Percentiles rank a stretch among this genome's conserved stretches.
These are phyloP conservation scores for Sycophila sp. DNA, from an alignment of 1,140 invertebrate genomes.

Conservation along the genomic window DNA sequence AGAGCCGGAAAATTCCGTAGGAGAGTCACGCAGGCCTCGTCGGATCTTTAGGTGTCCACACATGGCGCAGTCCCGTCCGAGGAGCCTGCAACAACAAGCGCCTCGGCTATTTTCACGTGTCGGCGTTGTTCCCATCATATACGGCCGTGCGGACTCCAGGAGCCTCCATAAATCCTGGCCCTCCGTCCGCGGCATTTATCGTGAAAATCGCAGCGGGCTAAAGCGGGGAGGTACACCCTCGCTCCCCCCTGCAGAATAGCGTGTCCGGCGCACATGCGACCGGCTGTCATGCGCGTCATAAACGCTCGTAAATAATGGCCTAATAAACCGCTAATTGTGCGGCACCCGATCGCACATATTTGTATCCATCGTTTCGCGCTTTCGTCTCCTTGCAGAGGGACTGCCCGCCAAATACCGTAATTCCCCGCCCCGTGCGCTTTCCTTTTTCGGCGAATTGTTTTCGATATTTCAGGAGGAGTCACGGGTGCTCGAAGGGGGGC, in stretches of 20 bases:
- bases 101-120: neutral
- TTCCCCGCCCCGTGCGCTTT: no score
- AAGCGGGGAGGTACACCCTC: neutral
- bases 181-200: neutral
- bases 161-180: constrained; percentile 4
- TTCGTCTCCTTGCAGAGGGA: no score
- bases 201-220: neutral
- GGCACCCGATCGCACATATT: neutral
- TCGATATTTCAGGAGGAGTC: no score
- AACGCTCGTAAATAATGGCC: constrained; percentile 24
- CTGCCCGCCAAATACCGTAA: no score
- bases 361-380: constrained; percentile 13
- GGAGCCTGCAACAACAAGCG: neutral
- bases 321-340: constrained; percentile 31
- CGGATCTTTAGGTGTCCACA: no score
- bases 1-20: no score
- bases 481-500: no score
- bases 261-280: constrained; percentile 1
- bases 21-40: no score
- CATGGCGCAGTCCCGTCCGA: no score
- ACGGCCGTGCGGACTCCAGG: neutral
- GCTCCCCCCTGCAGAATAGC: no score
- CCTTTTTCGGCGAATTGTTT: no score
- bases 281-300: constrained; percentile 6
- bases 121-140: neutral